Evolutionary conservation across 1,140 invertebrate species (phyloP).

Genomic region (Macrosteles quadrilineatus): DNA sequence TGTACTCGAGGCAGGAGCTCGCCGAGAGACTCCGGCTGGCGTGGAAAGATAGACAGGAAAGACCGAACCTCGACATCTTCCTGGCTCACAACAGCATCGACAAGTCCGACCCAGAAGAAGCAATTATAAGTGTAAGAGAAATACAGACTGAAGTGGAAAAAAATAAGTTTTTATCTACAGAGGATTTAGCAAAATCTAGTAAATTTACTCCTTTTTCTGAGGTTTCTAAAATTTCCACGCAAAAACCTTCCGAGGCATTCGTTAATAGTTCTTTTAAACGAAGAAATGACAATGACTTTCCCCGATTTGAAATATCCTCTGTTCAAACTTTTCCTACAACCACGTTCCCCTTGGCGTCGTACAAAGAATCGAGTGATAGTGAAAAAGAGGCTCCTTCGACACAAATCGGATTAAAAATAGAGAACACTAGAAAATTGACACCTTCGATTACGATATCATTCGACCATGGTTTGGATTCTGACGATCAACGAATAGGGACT

Average conservation of each 20-base stretch:
- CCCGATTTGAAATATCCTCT: background rate
- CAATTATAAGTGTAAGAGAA: slow-evolving; percentile 4
- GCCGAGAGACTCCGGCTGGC: slow-evolving; percentile 54
- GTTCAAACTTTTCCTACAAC: background rate
- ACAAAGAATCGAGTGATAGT: background rate
- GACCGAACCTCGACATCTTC: slow-evolving; percentile 58
- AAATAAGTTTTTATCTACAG: background rate
- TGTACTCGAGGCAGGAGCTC: slow-evolving; percentile 56
- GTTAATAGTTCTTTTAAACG: background rate
- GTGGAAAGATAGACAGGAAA: slow-evolving; percentile 55
- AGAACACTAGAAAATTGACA: background rate
- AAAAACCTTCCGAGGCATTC: background rate
- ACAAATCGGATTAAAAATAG: no score
- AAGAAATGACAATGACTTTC: no score
- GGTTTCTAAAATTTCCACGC: background rate
- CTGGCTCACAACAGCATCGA: slow-evolving; percentile 49
- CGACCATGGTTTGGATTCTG: slow-evolving; percentile 2
- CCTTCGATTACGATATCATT: slow-evolving; percentile 17
- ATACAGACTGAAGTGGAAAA: slow-evolving; percentile 1
- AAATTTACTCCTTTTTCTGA: background rate
- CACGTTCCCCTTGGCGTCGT: background rate
- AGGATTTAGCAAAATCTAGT: background rate
- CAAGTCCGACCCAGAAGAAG: background rate
- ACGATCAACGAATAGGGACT: background rate
- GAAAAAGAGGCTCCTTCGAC: background rate